Evolutionary conservation across 1,140 invertebrate species (phyloP).

Genomic region (Drosophila kurseongensis): DNA sequence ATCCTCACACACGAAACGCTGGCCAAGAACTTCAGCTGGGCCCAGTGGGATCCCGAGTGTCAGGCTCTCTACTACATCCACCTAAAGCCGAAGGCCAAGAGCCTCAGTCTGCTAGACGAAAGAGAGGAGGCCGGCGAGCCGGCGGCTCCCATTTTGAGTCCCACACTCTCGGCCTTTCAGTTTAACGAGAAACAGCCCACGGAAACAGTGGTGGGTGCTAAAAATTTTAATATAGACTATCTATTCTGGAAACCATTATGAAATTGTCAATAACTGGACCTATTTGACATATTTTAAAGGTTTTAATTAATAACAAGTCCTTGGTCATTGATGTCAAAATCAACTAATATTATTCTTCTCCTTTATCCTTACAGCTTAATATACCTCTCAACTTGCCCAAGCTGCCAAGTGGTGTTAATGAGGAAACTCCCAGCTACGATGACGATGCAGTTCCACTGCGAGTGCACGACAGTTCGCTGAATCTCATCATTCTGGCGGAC

Average conservation of each 20-base stretch:
- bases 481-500: slow-evolving; percentile 91
- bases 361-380: slow-evolving; percentile 87
- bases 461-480: slow-evolving; percentile 92
- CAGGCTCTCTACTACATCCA: slow-evolving; percentile 92
- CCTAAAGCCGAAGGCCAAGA: slow-evolving; percentile 88
- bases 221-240: no score
- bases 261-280: no score
- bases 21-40: slow-evolving; percentile 91
- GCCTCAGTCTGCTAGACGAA: slow-evolving; percentile 86
- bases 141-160: slow-evolving; percentile 79
- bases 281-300: no score
- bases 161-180: slow-evolving; percentile 92
- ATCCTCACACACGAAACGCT: slow-evolving; percentile 87
- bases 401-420: slow-evolving; percentile 86
- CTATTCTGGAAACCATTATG: no score
- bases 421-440: slow-evolving; percentile 88
- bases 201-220: slow-evolving; percentile 90
- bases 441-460: slow-evolving; percentile 91
- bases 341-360: no score
- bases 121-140: slow-evolving; percentile 84
- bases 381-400: slow-evolving; percentile 93
- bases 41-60: slow-evolving; percentile 91
- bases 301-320: no score
- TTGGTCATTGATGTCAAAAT: no score
- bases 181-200: slow-evolving; percentile 93